Conservation (phyloP, 2,888 invertebrate genomes). For the Lamellibrachia satsuma region DNA sequence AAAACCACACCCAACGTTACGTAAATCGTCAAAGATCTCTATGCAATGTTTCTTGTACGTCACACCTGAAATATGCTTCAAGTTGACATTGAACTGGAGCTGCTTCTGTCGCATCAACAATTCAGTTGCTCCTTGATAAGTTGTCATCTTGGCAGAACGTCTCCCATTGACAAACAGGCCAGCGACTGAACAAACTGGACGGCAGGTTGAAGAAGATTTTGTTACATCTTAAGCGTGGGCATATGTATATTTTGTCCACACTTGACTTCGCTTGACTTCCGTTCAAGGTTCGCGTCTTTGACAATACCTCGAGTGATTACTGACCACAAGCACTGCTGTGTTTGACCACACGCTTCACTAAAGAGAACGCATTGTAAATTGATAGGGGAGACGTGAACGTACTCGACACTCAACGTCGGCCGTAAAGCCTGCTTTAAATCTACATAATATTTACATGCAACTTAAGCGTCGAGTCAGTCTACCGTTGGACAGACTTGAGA, state of each 20-base stretch:
- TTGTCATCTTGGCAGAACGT: too few relatives aligned
- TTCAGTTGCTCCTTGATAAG: too few relatives aligned
- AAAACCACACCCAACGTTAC: too few relatives aligned
- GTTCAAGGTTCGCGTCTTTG: background rate
- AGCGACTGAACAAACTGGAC: too few relatives aligned
- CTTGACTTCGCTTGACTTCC: background rate
- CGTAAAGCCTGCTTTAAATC: background rate
- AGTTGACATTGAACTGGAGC: too few relatives aligned
- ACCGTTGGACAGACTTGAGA: background rate
- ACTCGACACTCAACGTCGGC: background rate
- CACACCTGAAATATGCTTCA: too few relatives aligned
- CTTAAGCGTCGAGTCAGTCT: background rate
- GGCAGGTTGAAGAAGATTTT: too few relatives aligned
- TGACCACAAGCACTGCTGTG: background rate
- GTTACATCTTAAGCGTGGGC: too few relatives aligned
- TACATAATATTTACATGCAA: background rate
- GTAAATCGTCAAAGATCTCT: too few relatives aligned
- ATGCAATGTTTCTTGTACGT: too few relatives aligned
- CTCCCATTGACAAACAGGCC: too few relatives aligned
- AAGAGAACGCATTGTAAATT: background rate
- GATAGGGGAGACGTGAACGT: background rate
- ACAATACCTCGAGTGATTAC: background rate
- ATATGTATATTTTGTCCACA: background rate
- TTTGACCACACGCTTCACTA: background rate
- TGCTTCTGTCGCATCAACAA: too few relatives aligned